Base-by-base conservation (phyloP, 2,113 vertebrate species). In the Gobius niger region DNA sequence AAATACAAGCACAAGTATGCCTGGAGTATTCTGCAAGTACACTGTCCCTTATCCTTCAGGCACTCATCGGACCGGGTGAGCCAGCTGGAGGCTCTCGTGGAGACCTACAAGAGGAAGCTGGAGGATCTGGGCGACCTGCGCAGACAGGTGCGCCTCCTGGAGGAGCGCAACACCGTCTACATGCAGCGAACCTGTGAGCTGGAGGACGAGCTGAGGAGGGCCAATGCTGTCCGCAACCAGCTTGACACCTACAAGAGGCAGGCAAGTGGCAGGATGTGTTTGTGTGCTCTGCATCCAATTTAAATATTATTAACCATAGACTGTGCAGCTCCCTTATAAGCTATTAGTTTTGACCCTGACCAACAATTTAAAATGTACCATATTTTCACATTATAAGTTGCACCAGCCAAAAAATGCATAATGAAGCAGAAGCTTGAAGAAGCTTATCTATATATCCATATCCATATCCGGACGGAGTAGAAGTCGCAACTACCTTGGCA, bases 121-220 rank as follows among this genome's bases (percentile, higher is more conserved):
- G 95, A 96, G 59, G 95, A 97, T 76, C 89, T 97, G 84, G 92
- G 94, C 4, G 95, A 97, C 85, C 90, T 97, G 78, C 92, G 95
- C 42, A 81, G 95, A 41, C 95, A 96, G 78, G 95, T 97, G 88
- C 93, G 94, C 68, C 95, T 96, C 77, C 92, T 97, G 78, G 96
- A 97, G 89, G 95, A 97, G 80, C 85, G 94, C 24, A 97, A 95
- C 72, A 93, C 93, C 0, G 91, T 95, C 47, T 95, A 96, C 73
- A 95, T 96, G 63, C 94, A 96, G 85, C 94, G 95, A 72, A 97
- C 96, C 13, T 93, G 93, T n/a, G 94, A 95, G 87, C 93, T 97
- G 89, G 95, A 96, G 84, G 94, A 96, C 12, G 95, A 96, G 82
- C 93, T 94, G 9, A 93, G 94, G 44, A 70, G 93, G 18, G 94